Percentiles rank a stretch among this genome's conserved stretches.
These are phyloP conservation scores for Ranitomeya variabilis DNA, from an alignment of 2,113 vertebrate genomes.

Conservation along the genomic window DNA sequence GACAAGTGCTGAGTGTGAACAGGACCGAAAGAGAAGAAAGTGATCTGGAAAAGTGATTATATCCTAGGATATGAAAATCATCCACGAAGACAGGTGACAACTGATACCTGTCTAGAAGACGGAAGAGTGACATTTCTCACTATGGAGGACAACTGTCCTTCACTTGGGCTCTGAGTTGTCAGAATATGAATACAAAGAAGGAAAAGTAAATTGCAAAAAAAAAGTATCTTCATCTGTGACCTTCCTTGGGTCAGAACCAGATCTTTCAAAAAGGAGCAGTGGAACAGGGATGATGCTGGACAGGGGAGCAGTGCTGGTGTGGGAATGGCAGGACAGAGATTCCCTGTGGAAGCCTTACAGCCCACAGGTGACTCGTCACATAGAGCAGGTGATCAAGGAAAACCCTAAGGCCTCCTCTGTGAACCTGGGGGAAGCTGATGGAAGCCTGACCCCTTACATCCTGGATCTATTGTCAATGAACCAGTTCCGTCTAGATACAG, in stretches of 20 bases:
- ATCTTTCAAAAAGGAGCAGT: too few species aligned
- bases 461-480: constrained; percentile 54
- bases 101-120: not conserved
- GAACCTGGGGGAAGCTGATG: constrained; percentile 44
- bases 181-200: not conserved
- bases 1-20: not conserved
- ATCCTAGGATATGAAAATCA: not conserved
- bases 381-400: constrained; percentile 34
- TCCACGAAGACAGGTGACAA: not conserved
- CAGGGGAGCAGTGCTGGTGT: constrained; percentile 34
- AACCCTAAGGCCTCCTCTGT: constrained; percentile 36
- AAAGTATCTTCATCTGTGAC: not conserved
- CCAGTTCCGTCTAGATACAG: constrained; percentile 51
- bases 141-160: not conserved
- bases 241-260: not conserved
- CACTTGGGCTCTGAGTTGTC: not conserved
- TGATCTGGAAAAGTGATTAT: not conserved
- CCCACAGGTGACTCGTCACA: constrained; percentile 31
- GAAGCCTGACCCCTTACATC: constrained; percentile 30
- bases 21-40: not conserved
- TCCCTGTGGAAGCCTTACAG: constrained; percentile 40
- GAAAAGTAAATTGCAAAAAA: not conserved
- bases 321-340: constrained; percentile 46
- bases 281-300: constrained; percentile 21
- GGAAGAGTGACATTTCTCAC: not conserved